Evolutionary conservation across 53 echinoderm and acorn worm species (phyloP).

Genomic region (Temnopleurus reevesii): DNA sequence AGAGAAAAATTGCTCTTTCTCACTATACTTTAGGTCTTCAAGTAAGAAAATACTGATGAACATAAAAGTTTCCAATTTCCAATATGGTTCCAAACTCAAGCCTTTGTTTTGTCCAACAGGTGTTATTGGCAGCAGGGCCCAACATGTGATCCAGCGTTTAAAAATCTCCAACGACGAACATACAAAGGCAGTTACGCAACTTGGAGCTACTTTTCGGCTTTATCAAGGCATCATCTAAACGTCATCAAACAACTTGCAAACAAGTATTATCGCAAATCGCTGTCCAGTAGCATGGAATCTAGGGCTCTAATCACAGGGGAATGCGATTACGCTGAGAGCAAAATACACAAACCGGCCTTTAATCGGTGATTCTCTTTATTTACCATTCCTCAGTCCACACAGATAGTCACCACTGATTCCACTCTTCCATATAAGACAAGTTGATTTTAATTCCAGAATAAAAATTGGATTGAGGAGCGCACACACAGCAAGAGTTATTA

Average conservation of each 20-base stretch:
- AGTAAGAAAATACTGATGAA: too few species aligned
- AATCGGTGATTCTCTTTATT: background rate
- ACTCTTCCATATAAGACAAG: slow-evolving; percentile 11
- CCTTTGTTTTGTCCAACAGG: background rate
- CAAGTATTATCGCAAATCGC: background rate
- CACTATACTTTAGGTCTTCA: too few species aligned
- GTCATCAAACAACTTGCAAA: background rate
- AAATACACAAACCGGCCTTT: background rate
- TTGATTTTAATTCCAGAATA: slow-evolving; percentile 15
- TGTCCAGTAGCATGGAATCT: slow-evolving; percentile 8
- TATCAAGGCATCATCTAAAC: too few species aligned
- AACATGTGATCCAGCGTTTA: background rate
- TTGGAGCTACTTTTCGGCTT: background rate
- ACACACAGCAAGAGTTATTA: background rate
- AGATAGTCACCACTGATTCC: background rate
- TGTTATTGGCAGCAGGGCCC: background rate
- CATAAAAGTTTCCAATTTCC: too few species aligned
- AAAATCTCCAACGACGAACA: background rate
- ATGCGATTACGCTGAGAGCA: slow-evolving; percentile 31
- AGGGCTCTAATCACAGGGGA: background rate
- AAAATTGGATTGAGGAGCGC: background rate
- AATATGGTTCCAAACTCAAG: background rate
- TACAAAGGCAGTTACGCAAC: background rate
- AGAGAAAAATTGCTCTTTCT: too few species aligned
- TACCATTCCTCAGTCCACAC: background rate